Base-by-base conservation (phyloP, 2,113 vertebrate genomes). In the Phalacrocorax brasilianus region DNA sequence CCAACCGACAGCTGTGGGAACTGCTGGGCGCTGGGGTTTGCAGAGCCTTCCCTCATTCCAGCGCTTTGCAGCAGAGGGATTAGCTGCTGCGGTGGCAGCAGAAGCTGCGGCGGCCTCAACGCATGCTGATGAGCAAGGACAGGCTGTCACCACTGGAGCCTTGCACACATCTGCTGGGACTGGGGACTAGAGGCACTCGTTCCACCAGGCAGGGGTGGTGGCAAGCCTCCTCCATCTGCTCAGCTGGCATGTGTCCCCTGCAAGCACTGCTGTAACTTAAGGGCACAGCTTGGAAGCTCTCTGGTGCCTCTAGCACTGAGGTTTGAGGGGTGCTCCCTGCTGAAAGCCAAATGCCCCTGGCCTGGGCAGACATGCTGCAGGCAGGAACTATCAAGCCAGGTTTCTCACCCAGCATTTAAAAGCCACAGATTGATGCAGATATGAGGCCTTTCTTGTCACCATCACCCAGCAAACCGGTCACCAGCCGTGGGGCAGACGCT, bases 91-190 rank as follows among this genome's bases (percentile, higher is more conserved):
- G 1, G 75, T 81, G 91, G 84, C 86, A 86, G 87, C 76, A 63
- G 80, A 44, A 72, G 61, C 88, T 4, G 32, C 2, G 82, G 71
- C 58, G 85, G 85, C 91, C 75, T 94, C 8, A 2, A 75, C 8
- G 94, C 88, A 95, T 96, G 95, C 92, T 92, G 96, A 96, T 97
- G 94, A 96, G 91, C 22, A 1, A 74, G 1, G 10, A 24, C 0
- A 2, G 17, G 53, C 91, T 90, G 71, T 56, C 85, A 49, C 50
- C 17, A 1, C 65, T 35, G 59, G 63, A 61, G 71, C 73, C 70
- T n/a, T 16, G 38, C 4, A 4, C 65, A 28, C 50, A 66, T 71
- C 61, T 86, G 52, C 70, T 2, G 2, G 49, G 44, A 24, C 18
- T 26, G 71, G 62, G 94, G 24, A 85, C 78, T 30, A 32, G 53